phyloP scores from a whole-genome alignment of 92 coral and sea anemone species.

The Porites divaricata region DNA sequence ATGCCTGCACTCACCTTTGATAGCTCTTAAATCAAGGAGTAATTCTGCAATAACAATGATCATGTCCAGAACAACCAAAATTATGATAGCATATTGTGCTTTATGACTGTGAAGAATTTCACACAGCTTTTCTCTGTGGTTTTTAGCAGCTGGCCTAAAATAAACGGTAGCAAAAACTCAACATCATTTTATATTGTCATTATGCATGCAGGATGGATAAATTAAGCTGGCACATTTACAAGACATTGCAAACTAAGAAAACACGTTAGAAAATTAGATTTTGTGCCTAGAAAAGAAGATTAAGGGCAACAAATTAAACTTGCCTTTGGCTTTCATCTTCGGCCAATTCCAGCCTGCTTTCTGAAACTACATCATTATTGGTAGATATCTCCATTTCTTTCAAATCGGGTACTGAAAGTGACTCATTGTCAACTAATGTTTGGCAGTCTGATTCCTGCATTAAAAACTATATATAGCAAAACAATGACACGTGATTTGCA shows the following conservation, averaged over 20 bases:
- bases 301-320: neutral
- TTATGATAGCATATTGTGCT: conserved; percentile 79
- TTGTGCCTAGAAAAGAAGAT: too few species aligned
- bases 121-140: conserved; percentile 68
- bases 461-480: neutral
- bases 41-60: conserved; percentile 88
- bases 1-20: conserved; percentile 63
- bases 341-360: conserved; percentile 25
- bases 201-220: too few species aligned
- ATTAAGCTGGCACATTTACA: too few species aligned
- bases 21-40: conserved; percentile 79
- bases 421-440: conserved; percentile 41
- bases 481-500: neutral
- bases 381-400: conserved; percentile 30
- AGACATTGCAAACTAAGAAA: too few species aligned
- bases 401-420: conserved; percentile 9
- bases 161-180: neutral
- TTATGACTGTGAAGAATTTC: conserved; percentile 82
- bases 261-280: too few species aligned
- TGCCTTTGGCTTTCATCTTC: conserved; percentile 35
- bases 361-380: neutral
- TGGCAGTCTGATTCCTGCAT: conserved; percentile 62
- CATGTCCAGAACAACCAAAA: conserved; percentile 82
- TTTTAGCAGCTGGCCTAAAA: conserved; percentile 23
- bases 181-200: neutral